Evolutionary conservation across 2,113 vertebrate species (phyloP).

Genomic region (Chiloscyllium plagiosum): DNA sequence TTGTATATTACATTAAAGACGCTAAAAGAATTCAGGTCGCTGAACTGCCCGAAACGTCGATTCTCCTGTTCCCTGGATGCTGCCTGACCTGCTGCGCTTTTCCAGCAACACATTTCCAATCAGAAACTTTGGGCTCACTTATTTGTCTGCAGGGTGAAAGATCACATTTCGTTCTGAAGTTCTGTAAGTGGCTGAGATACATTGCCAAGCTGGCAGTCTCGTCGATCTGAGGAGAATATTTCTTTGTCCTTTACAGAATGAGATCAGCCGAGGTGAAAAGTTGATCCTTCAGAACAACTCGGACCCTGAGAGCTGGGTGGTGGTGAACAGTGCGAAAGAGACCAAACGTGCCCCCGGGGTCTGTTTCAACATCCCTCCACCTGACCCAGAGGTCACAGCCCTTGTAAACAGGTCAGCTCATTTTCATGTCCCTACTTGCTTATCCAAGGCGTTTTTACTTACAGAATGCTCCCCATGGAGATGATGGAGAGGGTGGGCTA

Average conservation of each 20-base stretch:
- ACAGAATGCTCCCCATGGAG: not conserved
- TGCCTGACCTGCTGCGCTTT: too few relatives aligned
- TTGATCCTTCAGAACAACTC: constrained; percentile 71
- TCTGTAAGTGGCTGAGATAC: not conserved
- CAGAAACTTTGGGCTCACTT: not conserved
- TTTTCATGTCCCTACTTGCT: not conserved
- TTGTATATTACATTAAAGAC: not conserved
- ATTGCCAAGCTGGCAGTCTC: not conserved
- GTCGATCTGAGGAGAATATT: not conserved
- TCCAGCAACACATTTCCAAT: too few relatives aligned
- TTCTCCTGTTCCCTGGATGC: too few relatives aligned
- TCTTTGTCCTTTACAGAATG: constrained; percentile 53
- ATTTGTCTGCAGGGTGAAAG: not conserved
- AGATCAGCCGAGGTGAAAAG: constrained; percentile 69
- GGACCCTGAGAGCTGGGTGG: constrained; percentile 69
- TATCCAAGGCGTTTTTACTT: not conserved
- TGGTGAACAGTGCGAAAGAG: constrained; percentile 56
- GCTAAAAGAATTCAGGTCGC: not conserved
- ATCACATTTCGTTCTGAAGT: not conserved
- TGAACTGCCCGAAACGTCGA: too few relatives aligned
- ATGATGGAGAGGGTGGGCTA: too few relatives aligned
- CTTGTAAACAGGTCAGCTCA: constrained; percentile 66
- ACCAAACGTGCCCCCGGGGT: constrained; percentile 69
- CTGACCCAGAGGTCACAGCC: constrained; percentile 68
- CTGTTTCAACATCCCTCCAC: constrained; percentile 80